phyloP scores from a whole-genome alignment of 1,140 invertebrate genomes.

The Heliothis virescens region DNA sequence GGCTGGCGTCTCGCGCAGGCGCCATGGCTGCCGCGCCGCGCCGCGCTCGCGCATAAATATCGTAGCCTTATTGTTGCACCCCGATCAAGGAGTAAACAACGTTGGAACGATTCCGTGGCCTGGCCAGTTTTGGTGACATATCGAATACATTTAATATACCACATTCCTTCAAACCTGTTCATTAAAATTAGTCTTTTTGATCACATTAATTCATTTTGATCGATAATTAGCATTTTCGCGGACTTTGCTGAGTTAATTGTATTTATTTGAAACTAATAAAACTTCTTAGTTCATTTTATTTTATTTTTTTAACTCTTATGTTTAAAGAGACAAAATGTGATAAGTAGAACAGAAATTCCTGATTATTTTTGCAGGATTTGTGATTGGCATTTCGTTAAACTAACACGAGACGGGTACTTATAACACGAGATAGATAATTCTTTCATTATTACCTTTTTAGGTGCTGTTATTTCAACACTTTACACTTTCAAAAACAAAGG shows the following conservation, averaged over 20 bases:
- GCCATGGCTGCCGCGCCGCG: conserved; percentile 60
- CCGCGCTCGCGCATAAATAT: conserved; percentile 67
- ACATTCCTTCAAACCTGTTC: conserved; percentile 51
- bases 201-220: conserved; percentile 32
- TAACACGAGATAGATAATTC: too few species aligned
- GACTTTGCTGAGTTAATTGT: background rate
- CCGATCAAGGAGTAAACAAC: conserved; percentile 53
- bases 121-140: conserved; percentile 54
- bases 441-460: conserved; percentile 18
- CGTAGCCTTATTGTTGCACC: conserved; percentile 60
- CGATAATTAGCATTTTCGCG: conserved; percentile 31
- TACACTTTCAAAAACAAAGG: conserved; percentile 52
- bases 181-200: conserved; percentile 33
- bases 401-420: too few species aligned
- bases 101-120: conserved; percentile 45
- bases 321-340: too few species aligned
- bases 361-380: too few species aligned
- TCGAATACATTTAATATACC: conserved; percentile 47
- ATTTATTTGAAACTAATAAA: background rate
- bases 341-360: too few species aligned
- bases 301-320: background rate
- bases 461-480: conserved; percentile 48
- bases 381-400: too few species aligned
- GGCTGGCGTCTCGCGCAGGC: conserved; percentile 68
- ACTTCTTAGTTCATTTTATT: background rate